Conservation (phyloP, 2,113 vertebrate species). For the Lasiurus cinereus region DNA sequence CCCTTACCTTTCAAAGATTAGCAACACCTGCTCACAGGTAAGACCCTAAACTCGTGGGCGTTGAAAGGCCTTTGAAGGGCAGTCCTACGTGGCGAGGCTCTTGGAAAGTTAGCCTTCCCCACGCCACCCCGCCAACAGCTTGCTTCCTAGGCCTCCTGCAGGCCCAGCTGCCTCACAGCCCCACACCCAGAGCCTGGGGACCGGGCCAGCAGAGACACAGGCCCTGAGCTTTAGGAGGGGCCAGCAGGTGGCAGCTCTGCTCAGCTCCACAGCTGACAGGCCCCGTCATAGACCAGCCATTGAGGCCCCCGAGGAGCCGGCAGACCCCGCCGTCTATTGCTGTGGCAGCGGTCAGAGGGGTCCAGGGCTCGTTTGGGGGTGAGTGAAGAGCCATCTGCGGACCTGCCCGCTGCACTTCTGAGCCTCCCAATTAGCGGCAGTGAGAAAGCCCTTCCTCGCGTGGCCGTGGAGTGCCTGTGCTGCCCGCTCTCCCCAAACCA, state of each 20-base stretch:
- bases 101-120: background rate
- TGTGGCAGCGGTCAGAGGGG: background rate
- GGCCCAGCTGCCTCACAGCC: background rate
- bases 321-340: background rate
- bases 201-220: too few species aligned
- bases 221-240: background rate
- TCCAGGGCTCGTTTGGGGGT: background rate
- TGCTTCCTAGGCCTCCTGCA: background rate
- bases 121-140: background rate
- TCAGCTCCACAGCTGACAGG: background rate
- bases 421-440: background rate
- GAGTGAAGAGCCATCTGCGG: background rate
- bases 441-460: too few species aligned
- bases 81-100: background rate
- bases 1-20: background rate
- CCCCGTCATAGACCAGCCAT: background rate
- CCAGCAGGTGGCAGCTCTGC: background rate
- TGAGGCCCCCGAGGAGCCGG: background rate
- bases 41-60: background rate
- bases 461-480: rapidly evolving
- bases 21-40: background rate
- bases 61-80: background rate
- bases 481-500: background rate
- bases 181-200: background rate
- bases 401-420: background rate